Percentiles rank a stretch among this genome's conserved stretches.
phyloP scores from a whole-genome alignment of 2,797 vertebrate species.

The Cyprinella venusta region DNA sequence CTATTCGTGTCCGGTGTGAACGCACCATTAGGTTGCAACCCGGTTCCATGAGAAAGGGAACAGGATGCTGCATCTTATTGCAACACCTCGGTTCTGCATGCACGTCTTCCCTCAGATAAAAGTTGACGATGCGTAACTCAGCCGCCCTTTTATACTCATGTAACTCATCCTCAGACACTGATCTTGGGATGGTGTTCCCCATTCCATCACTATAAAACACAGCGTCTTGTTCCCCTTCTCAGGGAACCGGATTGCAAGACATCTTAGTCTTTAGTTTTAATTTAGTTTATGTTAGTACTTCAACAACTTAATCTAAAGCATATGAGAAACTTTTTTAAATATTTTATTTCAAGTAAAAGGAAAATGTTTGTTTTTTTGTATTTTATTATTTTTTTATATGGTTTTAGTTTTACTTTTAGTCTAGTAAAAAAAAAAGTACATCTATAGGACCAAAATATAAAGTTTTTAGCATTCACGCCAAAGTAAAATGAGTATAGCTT shows the following conservation, averaged over 20 bases:
- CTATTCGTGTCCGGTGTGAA: too few species aligned
- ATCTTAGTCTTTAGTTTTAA: background rate
- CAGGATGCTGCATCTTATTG: too few species aligned
- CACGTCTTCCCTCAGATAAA: background rate
- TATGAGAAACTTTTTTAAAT: background rate
- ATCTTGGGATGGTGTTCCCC: background rate
- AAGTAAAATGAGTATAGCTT: background rate
- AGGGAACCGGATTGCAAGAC: background rate
- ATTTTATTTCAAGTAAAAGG: background rate
- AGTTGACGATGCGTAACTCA: background rate
- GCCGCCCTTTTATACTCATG: background rate
- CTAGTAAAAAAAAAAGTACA: background rate
- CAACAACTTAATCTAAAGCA: too few species aligned
- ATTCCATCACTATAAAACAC: background rate
- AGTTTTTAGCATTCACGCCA: background rate
- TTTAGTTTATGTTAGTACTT: background rate
- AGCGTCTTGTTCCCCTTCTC: background rate
- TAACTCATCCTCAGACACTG: background rate
- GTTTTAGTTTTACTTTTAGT: background rate
- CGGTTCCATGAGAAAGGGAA: background rate
- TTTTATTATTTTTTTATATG: too few species aligned
- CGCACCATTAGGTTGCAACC: background rate
- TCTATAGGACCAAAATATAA: background rate
- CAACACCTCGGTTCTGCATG: too few species aligned
- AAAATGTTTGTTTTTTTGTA: too few species aligned